Base-by-base conservation (phyloP, 1,140 invertebrate genomes). In the Drosophila cardini region DNA sequence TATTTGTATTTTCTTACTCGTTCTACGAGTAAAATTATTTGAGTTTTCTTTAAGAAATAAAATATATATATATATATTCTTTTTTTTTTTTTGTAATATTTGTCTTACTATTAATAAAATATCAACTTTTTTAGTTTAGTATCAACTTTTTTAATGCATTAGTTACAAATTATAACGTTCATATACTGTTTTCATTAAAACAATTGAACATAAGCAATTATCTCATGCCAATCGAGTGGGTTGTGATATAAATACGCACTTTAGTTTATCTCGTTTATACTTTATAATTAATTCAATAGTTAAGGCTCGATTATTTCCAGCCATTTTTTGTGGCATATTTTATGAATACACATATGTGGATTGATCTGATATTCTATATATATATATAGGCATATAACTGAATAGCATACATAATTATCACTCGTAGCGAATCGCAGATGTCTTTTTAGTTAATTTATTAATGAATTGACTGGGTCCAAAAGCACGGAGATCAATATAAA, bases 221-320 rank as follows among this genome's bases (percentile, higher is more conserved):
- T 56, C 61, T 40, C 6, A 48, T 53, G 48, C 32, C 34, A 69
- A 61, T 72, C 52, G 34, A 67, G 18, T 52, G 34, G 58, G 18
- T 52, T 72, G 16, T 32, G 48, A 60, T 50, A 61, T 48, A 69
- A 48, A 60, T 61, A 68, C 15, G 13, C 18, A 26, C 16, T 16
- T 38, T 57, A 63, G 13, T 70, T 61, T 45, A 2, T 45, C 18
- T 45, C 2, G 1, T 30, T 50, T 53, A 11, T 53, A 32, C 21
- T 58, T 73, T 61, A 61, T 6, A 73, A 55, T 34, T 69, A 73
- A 21, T 61, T 69, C 21, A 68, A 55, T 73, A 69, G 53, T 60
- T 42, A 68, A 68, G 64, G 56, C 65, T 60, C 21, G 7, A 18
- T 52, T 34, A 43, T 48, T 55, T 61, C 4, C 40, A 55, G 71